Conservation (phyloP, 2,797 vertebrate genomes). For the Myotis myotis region DNA sequence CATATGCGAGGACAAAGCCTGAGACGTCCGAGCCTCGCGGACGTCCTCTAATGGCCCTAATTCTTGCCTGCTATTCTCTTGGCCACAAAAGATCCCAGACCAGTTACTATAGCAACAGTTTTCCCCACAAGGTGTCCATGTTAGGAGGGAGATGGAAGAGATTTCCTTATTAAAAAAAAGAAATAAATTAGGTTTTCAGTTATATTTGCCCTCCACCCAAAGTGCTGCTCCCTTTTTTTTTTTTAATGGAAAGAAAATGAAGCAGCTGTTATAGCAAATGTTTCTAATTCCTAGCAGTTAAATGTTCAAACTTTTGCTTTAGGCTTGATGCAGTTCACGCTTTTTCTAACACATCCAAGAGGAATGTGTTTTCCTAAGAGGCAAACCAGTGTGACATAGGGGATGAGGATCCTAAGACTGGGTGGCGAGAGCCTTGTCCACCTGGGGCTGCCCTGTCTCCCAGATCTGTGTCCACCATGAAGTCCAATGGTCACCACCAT, state of each 20-base stretch:
- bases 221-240: constrained; percentile 50
- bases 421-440: not conserved
- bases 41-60: not conserved
- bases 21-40: not conserved
- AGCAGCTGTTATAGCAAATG: constrained; percentile 51
- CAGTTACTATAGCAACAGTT: constrained; percentile 75
- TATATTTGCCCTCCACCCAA: constrained; percentile 51
- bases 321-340: not conserved
- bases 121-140: constrained; percentile 47
- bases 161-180: constrained; percentile 67
- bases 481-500: not conserved
- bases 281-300: constrained; percentile 35
- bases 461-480: not conserved
- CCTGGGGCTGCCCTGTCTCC: not conserved
- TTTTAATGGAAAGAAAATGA: constrained; percentile 68
- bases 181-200: constrained; percentile 58
- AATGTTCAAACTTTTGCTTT: constrained; percentile 22
- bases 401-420: constrained; percentile 15
- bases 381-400: constrained; percentile 66
- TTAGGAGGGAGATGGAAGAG: constrained; percentile 66
- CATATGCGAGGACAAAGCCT: constrained; percentile 26
- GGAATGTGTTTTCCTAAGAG: constrained; percentile 59
- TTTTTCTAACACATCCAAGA: constrained; percentile 55
- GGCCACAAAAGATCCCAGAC: constrained; percentile 65
- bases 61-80: constrained; percentile 42